Evolutionary conservation across 2,888 invertebrate genomes (phyloP), one percentile per base, ranked within the genome.

Genomic region (Spisula subtruncata): DNA sequence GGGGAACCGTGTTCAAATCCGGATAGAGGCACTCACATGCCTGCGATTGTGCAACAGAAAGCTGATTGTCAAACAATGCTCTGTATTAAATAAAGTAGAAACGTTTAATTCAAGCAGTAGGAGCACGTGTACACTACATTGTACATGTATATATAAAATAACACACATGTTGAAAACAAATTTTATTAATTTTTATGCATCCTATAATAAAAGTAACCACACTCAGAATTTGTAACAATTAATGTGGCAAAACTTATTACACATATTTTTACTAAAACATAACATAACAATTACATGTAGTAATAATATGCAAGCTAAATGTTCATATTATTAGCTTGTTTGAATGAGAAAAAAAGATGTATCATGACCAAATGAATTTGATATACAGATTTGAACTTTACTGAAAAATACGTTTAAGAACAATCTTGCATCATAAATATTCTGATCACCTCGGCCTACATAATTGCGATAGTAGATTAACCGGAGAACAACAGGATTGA

Each of bases 261-360:
- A 66, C 60, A 66, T 66, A 66, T 66, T 66, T 56, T 66, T 66
- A 66, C 60, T 66, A 66, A 66, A 66, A 66, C 60, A 66, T 66
- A 66, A 66, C 60, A 66, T 66, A 66, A 66, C 60, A 66, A 66
- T 66, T 66, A 41, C 41, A 41, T 41, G 41, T 41, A 25, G 60
- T 66, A 66, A 66, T n/a, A 66, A 66, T 66, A 66, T 25, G n/a
- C 60, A 66, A 66, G 25, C 8, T 66, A n/a, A 41, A 66, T 66
- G 25, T 66, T 25, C 25, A 66, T n/a, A 66, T 66, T n/a, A 25
- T 25, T n/a, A 66, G 6, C 60, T 66, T 66, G n/a, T 66, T 66
- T 66, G 51, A 51, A 51, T 16, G 41, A 18, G n/a, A 66, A 66
- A 66, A n/a, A 20, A 66, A 66, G n/a, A 25, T 8, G 41, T n/a